Percentiles rank a stretch among this genome's conserved stretches.
These are phyloP conservation scores for Hydrocynus forskahlii DNA, from an alignment of 2,797 vertebrate genomes.

Conservation along the genomic window DNA sequence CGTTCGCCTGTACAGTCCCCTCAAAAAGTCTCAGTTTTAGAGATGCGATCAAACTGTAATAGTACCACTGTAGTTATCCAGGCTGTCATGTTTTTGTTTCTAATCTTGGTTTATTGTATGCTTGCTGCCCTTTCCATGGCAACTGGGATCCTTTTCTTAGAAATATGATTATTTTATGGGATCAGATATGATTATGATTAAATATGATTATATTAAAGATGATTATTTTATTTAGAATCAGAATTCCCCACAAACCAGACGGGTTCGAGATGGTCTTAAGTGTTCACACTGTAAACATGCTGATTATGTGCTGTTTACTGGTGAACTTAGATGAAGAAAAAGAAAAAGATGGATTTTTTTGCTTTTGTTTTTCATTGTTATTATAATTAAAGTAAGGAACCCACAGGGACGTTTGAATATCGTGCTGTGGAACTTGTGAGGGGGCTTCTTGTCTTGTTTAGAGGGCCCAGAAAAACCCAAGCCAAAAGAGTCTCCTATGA, in stretches of 20 bases:
- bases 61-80: not conserved
- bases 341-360: no score
- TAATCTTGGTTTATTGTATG: not conserved
- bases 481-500: not conserved
- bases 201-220: no score
- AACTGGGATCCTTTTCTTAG: not conserved
- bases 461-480: not conserved
- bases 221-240: no score
- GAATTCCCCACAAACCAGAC: no score
- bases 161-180: not conserved
- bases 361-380: no score
- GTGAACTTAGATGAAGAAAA: no score
- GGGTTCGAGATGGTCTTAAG: no score
- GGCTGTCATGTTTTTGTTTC: not conserved
- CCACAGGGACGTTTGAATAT: no score
- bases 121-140: no score
- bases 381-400: not conserved
- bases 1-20: conserved; percentile 2
- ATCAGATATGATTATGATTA: no score
- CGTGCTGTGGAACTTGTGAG: not conserved
- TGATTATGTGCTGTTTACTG: no score
- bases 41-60: conserved; percentile 6
- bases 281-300: no score
- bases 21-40: not conserved
- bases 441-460: not conserved